These are phyloP conservation scores for Aphidoletes aphidimyza DNA, from an alignment of 2,888 invertebrate species.

Conservation along the genomic window DNA sequence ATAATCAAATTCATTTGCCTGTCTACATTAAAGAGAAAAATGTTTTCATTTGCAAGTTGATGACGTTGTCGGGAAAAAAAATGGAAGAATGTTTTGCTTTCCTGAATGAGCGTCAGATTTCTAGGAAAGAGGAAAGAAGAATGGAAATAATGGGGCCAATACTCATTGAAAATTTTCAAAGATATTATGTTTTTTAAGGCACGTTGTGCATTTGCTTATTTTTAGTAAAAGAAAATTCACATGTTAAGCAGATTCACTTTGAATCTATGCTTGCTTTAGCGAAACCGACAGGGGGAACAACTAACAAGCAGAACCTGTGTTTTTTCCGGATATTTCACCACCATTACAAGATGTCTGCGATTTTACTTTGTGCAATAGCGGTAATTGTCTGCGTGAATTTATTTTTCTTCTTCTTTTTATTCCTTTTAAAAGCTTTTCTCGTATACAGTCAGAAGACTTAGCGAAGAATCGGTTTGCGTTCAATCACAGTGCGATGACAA, in stretches of 20 bases:
- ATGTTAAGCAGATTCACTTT: constrained; percentile 17
- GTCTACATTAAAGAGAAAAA: not conserved
- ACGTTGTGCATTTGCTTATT: not conserved
- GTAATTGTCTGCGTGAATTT: not conserved
- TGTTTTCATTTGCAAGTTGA: not conserved
- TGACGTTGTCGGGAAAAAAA: not conserved
- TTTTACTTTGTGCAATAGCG: not conserved
- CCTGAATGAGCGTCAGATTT: too few relatives aligned
- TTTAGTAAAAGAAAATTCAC: not conserved
- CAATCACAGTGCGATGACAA: too few relatives aligned
- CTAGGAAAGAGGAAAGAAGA: too few relatives aligned
- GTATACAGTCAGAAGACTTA: not conserved
- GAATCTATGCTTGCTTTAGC: not conserved
- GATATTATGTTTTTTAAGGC: not conserved
- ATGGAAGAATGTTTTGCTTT: too few relatives aligned
- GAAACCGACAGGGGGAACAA: not conserved
- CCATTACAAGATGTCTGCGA: not conserved
- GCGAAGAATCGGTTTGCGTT: too few relatives aligned
- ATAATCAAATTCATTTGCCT: constrained; percentile 3
- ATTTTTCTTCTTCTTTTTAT: not conserved
- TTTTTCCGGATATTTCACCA: not conserved
- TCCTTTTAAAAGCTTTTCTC: not conserved
- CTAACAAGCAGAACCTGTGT: too few relatives aligned
- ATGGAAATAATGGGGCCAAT: not conserved
- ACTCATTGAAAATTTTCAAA: not conserved